phyloP scores from a whole-genome alignment of 2,888 invertebrate species.

The Lasius platythorax region DNA sequence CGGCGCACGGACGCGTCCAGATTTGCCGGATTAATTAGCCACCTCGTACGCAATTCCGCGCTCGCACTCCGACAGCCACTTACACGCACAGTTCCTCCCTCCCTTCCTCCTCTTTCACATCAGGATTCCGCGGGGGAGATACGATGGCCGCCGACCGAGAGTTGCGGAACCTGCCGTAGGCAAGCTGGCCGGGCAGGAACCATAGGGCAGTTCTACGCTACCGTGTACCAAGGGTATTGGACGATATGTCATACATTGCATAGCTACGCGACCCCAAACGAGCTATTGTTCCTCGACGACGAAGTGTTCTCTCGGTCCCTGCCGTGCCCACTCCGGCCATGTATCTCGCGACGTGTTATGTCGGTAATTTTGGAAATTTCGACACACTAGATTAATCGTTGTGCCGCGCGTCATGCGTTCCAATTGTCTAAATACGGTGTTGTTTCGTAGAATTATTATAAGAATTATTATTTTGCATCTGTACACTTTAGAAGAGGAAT shows the following conservation, averaged over 20 bases:
- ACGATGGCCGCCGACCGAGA: conserved; percentile 38
- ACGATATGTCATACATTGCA: conserved; percentile 77
- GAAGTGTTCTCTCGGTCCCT: conserved; percentile 66
- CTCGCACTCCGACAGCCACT: conserved; percentile 56
- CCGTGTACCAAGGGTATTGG: conserved; percentile 77
- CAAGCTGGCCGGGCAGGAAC: conserved; percentile 18
- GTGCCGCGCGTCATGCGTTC: background rate
- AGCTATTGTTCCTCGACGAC: conserved; percentile 76
- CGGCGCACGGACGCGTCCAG: conserved; percentile 10
- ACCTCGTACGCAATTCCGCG: conserved; percentile 69
- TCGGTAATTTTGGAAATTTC: conserved; percentile 73
- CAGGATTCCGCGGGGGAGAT: conserved; percentile 50
- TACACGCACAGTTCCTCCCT: conserved; percentile 42
- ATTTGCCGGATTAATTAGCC: conserved; percentile 71
- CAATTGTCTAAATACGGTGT: background rate
- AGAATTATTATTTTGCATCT: background rate
- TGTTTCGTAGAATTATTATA: background rate
- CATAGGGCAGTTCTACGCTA: conserved; percentile 62
- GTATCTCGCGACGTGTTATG: conserved; percentile 70
- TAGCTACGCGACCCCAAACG: conserved; percentile 77
- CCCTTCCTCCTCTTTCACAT: background rate
- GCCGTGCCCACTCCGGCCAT: conserved; percentile 32
- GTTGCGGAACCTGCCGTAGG: conserved; percentile 28
- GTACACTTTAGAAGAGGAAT: background rate
- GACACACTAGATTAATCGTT: conserved; percentile 64